These are phyloP conservation scores for Pseudobourletiella spinata DNA, from an alignment of 1,140 invertebrate species.

Conservation along the genomic window DNA sequence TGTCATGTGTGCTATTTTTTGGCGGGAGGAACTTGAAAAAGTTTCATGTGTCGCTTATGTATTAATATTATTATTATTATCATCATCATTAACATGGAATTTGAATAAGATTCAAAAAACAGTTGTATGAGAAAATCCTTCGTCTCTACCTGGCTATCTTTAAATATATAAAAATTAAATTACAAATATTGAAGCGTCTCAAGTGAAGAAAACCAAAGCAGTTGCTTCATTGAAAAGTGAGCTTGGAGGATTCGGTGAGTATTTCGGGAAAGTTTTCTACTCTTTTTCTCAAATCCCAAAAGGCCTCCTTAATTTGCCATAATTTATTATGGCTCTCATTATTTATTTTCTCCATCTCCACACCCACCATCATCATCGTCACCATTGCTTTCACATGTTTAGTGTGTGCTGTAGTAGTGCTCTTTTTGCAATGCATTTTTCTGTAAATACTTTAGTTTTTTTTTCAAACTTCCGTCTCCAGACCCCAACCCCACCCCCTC, in stretches of 20 bases:
- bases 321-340: neutral
- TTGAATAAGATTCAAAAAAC: too few relatives aligned
- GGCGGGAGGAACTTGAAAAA: too few relatives aligned
- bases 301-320: neutral
- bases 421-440: too few relatives aligned
- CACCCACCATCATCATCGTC: neutral
- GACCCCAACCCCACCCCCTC: neutral
- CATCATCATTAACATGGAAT: too few relatives aligned
- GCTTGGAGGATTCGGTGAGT: constrained; percentile 4
- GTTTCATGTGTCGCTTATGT: too few relatives aligned
- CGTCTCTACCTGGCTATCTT: neutral
- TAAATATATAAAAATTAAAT: constrained; percentile 8
- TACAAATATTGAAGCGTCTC: constrained; percentile 7
- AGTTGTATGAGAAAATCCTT: too few relatives aligned
- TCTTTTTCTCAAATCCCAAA: neutral
- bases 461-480: neutral
- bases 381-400: neutral
- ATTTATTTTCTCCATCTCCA: neutral
- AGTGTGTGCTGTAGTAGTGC: too few relatives aligned
- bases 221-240: constrained; percentile 9
- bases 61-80: too few relatives aligned
- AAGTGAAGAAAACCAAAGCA: constrained; percentile 6
- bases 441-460: too few relatives aligned
- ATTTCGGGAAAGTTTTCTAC: neutral
- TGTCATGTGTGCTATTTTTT: too few relatives aligned